Evolutionary conservation across 2,113 vertebrate genomes (phyloP).

Genomic region (Holacanthus passer): DNA sequence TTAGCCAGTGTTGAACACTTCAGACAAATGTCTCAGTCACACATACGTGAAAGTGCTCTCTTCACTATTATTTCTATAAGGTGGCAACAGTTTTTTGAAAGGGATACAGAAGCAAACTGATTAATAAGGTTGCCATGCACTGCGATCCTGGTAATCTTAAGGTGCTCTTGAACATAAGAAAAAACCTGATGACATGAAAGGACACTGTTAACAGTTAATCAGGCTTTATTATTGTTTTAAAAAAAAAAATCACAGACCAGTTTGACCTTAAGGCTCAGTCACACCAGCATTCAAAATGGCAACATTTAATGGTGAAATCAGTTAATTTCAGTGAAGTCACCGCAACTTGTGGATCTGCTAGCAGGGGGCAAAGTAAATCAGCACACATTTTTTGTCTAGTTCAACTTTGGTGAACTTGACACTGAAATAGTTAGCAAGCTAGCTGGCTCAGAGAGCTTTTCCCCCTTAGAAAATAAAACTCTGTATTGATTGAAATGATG

Average conservation of each 20-base stretch:
- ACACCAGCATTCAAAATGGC: neutral
- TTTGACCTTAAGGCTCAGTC: neutral
- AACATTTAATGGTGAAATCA: neutral
- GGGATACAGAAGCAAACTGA: constrained; percentile 6
- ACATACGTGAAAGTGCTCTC: constrained; percentile 1
- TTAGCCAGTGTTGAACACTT: constrained; percentile 42
- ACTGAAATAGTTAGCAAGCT: neutral
- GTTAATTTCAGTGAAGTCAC: neutral
- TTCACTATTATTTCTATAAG: constrained; percentile 14
- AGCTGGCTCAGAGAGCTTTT: no score
- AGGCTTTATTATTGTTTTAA: neutral
- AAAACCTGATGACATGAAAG: neutral
- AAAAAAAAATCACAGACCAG: neutral
- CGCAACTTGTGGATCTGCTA: neutral
- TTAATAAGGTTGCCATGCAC: neutral
- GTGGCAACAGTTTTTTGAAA: constrained; percentile 18
- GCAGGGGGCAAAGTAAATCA: neutral
- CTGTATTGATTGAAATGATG: neutral
- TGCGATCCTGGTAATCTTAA: neutral
- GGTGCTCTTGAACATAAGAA: neutral
- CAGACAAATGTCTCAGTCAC: constrained; percentile 41
- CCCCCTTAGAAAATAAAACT: neutral
- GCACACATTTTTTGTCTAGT: neutral
- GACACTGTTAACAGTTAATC: neutral
- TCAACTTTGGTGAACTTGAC: neutral